Evolutionary conservation across 2,797 vertebrate genomes (phyloP), one percentile per base, ranked within the genome.

Genomic region (Acanthurus lineatus): DNA sequence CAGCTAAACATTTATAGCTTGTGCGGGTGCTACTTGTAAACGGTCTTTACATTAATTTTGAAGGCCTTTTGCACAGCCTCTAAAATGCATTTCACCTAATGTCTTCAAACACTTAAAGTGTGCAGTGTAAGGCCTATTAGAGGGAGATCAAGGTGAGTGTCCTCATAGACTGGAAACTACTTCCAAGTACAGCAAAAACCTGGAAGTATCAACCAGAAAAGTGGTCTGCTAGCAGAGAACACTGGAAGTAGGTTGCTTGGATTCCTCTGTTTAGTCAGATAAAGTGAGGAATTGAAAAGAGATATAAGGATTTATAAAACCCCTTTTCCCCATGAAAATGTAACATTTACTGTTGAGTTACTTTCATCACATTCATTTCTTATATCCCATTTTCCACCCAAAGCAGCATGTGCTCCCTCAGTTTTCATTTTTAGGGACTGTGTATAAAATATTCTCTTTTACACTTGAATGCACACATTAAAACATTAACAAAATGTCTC

Each of bases 1-100:
- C 53, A 32, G 44, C 45, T 32, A 38, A 64, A 71, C 22, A 73
- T 56, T 51, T 66, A 38, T 17, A 25, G 47, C 47, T 42, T 47
- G 25, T 45, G 42, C 42, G 25, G 57, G 44, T 16, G 4, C 28
- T 38, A 56, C 54, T 35, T 59, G 28, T 15, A 56, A 52, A 79
- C 62, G 57, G 38, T 57, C 40, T 38, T 8, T 14, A 15, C 6
- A 69, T 57, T 69, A 49, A 61, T 76, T 75, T 71, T 45, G 22
- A 8, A 66, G 20, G 35, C 45, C 45, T 32, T 20, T 61, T 7
- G 4, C 15, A 22, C 8, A 32, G 19, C 28, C n/a, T 67, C 57
- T 44, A 38, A 15, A 58, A 32, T 51, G 56, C 5, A 8, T 51
- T 67, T 40, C 0, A 0, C 35, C 35, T 49, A 69, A 7, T 19